Evolutionary conservation across 2,888 invertebrate species (phyloP), one percentile per base, ranked within the genome.

Genomic region (Synanthedon myopaeformis): DNA sequence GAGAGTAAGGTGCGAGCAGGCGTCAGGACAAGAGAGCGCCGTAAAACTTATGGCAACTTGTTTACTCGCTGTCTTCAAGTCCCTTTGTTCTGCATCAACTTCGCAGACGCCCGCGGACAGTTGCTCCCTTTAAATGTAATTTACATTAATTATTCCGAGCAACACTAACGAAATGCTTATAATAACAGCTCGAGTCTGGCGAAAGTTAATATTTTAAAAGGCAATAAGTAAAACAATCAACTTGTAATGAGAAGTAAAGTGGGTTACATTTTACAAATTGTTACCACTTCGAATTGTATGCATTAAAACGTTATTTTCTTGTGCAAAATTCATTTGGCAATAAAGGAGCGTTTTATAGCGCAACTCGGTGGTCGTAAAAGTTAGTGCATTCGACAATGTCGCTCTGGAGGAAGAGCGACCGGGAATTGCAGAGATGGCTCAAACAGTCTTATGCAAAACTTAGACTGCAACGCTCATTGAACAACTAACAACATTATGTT

Each of bases 31-130:
- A 72, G 54, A 52, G 57, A 67, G 65, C 64, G 63, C 69, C 64
- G 76, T 64, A 67, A 73, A 83, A 82, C 81, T 82, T 80, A 78
- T 78, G 76, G 77, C 79, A 83, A 81, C 79, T 82, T 83, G 82
- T 84, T 83, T 83, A 82, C 77, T 71, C 70, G 66, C 67, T 69
- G 75, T 73, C 78, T 76, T 51, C 51, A 35, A 28, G 28, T 12
- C 51, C 35, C 41, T 41, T 51, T 51, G 51, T 41, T 45, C 48
- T 6, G 42, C 48, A 41, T 42, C 52, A 81, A 81, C 79, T 82
- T 81, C 57, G 68, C 70, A 77, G 81, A 80, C 80, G 72, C 74
- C 69, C 63, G 69, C 69, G 70, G 72, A 77, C 76, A 69, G 69
- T 73, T 72, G 69, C 72, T 74, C 68, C 68, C 69, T 73, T 74